phyloP scores from a whole-genome alignment of 2,797 vertebrate species.

The Macrochelys suwanniensis region DNA sequence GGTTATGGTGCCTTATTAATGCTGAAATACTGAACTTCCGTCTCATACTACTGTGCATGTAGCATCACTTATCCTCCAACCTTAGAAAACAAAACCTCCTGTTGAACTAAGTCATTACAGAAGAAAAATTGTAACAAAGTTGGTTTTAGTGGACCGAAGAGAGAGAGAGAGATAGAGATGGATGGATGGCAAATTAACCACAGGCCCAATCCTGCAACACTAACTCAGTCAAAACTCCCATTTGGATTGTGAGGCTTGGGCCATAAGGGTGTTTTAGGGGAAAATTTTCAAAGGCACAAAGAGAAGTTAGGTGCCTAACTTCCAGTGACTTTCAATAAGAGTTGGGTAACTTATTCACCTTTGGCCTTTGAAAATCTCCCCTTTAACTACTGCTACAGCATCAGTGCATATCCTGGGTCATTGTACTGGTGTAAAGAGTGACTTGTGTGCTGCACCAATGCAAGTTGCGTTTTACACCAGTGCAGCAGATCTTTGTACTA shows the following conservation, averaged over 20 bases:
- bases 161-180: not conserved
- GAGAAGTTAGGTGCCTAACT: not conserved
- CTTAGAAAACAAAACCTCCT: not conserved
- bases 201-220: not conserved
- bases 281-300: not conserved
- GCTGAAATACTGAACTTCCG: not conserved
- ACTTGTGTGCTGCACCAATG: not conserved
- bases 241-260: not conserved
- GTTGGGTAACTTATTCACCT: not conserved
- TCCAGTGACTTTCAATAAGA: not conserved
- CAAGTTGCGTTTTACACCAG: not conserved
- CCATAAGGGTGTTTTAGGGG: not conserved
- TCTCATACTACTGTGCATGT: not conserved
- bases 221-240: not conserved
- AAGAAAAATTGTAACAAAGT: not conserved
- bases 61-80: not conserved
- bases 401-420: not conserved
- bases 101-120: not conserved
- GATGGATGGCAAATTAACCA: not conserved
- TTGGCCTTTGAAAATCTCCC: not conserved
- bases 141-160: conserved; percentile 3
- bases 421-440: not conserved
- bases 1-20: not conserved
- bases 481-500: not conserved
- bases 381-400: not conserved